These are phyloP conservation scores for Hyperopisus bebe DNA, from an alignment of 2,113 vertebrate species.

Conservation along the genomic window DNA sequence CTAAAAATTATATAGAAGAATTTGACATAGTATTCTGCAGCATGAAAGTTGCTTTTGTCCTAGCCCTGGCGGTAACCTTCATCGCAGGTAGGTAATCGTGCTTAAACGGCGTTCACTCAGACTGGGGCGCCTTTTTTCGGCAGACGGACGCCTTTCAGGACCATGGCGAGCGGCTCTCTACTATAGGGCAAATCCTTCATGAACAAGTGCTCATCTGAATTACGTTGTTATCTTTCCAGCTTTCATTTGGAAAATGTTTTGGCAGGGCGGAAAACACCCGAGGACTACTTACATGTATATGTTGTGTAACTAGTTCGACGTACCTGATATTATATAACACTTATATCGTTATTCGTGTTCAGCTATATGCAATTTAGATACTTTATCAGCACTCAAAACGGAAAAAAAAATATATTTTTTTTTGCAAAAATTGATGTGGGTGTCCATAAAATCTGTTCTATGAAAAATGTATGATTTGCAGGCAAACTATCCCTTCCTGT, in stretches of 20 bases:
- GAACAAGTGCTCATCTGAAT: not conserved
- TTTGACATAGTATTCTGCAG: not conserved
- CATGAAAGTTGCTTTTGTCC: conserved; percentile 49
- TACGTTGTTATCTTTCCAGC: not conserved
- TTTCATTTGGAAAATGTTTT: not conserved
- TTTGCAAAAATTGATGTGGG: not conserved
- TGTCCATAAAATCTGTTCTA: not conserved
- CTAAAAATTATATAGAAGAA: not conserved
- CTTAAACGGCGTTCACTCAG: not conserved
- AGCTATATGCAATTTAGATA: not conserved
- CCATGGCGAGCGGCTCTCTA: conserved; percentile 52
- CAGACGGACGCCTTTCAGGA: conserved; percentile 47
- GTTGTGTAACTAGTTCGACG: not conserved
- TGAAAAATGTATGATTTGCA: conserved; percentile 29
- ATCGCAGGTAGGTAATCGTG: conserved; percentile 47
- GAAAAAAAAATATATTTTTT: not conserved
- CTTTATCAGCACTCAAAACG: not conserved
- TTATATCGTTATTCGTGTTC: not conserved
- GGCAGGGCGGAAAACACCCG: not conserved
- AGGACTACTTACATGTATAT: not conserved
- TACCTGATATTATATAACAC: not conserved
- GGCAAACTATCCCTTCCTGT: conserved; percentile 54
- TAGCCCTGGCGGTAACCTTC: conserved; percentile 32
- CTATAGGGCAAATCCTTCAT: not conserved
- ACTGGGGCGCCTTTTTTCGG: not conserved